phyloP scores from a whole-genome alignment of 2,888 invertebrate genomes.

The Yponomeuta evonymella region DNA sequence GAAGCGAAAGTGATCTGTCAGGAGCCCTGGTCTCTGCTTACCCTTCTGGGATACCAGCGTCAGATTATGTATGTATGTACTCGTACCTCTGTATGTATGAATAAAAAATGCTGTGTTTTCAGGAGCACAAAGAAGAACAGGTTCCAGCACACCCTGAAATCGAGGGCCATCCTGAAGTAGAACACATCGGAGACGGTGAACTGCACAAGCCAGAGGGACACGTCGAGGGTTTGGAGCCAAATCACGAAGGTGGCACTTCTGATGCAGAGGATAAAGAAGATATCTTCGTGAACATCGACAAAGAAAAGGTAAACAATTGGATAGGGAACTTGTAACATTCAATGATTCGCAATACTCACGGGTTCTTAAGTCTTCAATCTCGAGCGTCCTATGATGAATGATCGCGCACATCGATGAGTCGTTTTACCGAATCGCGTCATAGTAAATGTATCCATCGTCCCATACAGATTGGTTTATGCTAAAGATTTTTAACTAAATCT shows the following conservation, averaged over 20 bases:
- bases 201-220: neutral
- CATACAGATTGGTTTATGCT: no score
- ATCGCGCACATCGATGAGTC: no score
- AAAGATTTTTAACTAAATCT: no score
- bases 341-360: no score
- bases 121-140: neutral
- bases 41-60: neutral
- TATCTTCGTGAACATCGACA: constrained; percentile 6
- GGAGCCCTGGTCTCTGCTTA: neutral
- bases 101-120: neutral
- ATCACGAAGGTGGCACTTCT: neutral
- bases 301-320: neutral
- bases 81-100: no score
- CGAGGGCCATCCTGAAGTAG: neutral
- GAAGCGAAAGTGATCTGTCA: no score
- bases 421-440: no score
- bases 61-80: no score
- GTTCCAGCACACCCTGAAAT: neutral
- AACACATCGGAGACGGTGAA: neutral
- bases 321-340: no score
- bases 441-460: no score
- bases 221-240: neutral
- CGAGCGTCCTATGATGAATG: no score
- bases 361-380: no score
- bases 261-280: neutral